Conservation (phyloP, 2,888 invertebrate genomes). For the Syrphus vitripennis region DNA sequence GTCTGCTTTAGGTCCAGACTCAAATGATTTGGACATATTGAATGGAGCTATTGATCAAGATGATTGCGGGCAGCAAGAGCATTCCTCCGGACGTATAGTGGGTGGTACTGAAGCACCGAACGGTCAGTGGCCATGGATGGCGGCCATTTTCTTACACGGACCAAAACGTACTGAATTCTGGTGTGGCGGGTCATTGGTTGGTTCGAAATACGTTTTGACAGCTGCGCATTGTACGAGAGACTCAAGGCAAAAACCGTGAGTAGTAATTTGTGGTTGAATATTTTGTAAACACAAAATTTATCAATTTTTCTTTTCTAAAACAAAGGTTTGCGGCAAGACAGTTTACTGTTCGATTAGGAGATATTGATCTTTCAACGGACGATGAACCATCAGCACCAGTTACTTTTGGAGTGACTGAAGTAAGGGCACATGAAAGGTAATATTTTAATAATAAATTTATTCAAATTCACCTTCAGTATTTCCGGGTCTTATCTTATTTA, state of each 20-base stretch:
- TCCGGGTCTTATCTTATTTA: too few species aligned
- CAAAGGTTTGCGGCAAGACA: slow-evolving; percentile 92
- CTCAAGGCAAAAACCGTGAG: slow-evolving; percentile 93
- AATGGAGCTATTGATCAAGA: slow-evolving; percentile 79
- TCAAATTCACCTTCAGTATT: too few species aligned
- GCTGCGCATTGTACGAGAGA: slow-evolving; percentile 97
- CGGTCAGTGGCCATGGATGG: slow-evolving; percentile 98
- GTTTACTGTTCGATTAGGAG: slow-evolving; percentile 94
- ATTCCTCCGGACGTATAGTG: slow-evolving; percentile 93
- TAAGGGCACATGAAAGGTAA: slow-evolving; percentile 88
- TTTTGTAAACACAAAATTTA: background rate
- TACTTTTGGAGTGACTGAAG: slow-evolving; percentile 89
- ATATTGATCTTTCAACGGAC: slow-evolving; percentile 91
- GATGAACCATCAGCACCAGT: slow-evolving; percentile 93
- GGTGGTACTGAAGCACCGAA: slow-evolving; percentile 93
- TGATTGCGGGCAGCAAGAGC: slow-evolving; percentile 91
- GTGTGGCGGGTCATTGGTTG: slow-evolving; percentile 95
- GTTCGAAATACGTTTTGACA: slow-evolving; percentile 89
- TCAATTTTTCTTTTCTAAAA: slow-evolving; percentile 26
- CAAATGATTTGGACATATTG: slow-evolving; percentile 75
- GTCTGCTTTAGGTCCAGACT: slow-evolving; percentile 76
- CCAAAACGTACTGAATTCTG: slow-evolving; percentile 93
- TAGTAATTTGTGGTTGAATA: slow-evolving; percentile 61
- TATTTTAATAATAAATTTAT: too few species aligned
- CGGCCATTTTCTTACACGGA: slow-evolving; percentile 94